Evolutionary conservation across 2,113 vertebrate genomes (phyloP).

Genomic region (Hypomesus transpacificus): DNA sequence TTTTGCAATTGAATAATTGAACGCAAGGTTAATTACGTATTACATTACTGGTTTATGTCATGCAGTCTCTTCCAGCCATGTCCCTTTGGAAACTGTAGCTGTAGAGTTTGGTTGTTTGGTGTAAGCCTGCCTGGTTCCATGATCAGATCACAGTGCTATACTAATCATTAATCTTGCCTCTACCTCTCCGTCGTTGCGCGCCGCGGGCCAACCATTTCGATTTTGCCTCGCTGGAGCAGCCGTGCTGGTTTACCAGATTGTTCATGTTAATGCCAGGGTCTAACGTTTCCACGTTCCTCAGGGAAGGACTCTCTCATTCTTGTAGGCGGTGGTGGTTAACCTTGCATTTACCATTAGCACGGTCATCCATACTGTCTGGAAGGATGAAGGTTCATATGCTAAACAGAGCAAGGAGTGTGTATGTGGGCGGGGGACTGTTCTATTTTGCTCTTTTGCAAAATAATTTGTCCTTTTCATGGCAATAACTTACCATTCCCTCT

Average conservation of each 20-base stretch:
- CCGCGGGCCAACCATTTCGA: background rate
- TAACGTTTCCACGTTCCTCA: conserved; percentile 31
- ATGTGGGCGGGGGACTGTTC: background rate
- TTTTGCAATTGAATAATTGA: no score
- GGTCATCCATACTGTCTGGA: background rate
- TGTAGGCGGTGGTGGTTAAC: no score
- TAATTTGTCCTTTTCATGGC: no score
- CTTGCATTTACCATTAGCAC: background rate
- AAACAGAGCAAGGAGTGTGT: background rate
- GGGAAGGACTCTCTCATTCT: conserved; percentile 3
- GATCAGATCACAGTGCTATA: conserved; percentile 5
- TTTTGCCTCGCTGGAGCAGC: background rate
- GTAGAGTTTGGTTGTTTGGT: conserved; percentile 14
- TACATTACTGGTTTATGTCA: no score
- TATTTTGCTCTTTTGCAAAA: no score
- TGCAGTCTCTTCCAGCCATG: no score
- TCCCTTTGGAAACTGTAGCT: conserved; percentile 8
- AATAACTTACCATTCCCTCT: no score
- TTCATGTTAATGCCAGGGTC: conserved; percentile 1
- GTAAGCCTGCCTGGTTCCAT: background rate
- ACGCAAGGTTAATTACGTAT: no score
- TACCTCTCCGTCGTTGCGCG: background rate
- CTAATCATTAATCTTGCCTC: conserved; percentile 15
- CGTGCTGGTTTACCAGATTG: conserved; percentile 10
- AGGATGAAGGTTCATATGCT: no score